These are phyloP conservation scores for Macroramphosus scolopax DNA, from an alignment of 2,797 vertebrate species.

Conservation along the genomic window DNA sequence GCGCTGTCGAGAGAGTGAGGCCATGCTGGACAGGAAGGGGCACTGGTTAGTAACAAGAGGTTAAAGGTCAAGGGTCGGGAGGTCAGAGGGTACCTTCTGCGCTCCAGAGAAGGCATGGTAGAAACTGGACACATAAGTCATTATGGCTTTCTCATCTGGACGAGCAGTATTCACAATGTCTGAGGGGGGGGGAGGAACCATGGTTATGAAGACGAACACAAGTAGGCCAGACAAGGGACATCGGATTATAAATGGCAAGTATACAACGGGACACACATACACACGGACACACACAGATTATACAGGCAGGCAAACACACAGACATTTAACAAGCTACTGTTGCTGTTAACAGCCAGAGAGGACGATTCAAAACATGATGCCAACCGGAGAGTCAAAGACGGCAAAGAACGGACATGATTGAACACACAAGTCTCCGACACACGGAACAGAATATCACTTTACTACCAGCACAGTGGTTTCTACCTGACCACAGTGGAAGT, in stretches of 20 bases:
- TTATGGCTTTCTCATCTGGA: slow-evolving; percentile 97
- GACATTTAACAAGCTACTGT: slow-evolving; percentile 8
- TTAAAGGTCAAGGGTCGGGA: slow-evolving; percentile 32
- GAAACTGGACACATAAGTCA: slow-evolving; percentile 98
- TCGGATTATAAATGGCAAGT: not conserved
- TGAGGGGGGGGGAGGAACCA: slow-evolving; percentile 60
- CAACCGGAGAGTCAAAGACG: not conserved
- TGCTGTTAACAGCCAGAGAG: slow-evolving; percentile 1
- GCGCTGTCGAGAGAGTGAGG: slow-evolving; percentile 45
- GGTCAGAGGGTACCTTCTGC: slow-evolving; percentile 76
- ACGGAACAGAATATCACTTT: not conserved
- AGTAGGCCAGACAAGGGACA: slow-evolving; percentile 14
- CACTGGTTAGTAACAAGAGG: slow-evolving; percentile 35
- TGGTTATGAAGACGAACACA: slow-evolving; percentile 47
- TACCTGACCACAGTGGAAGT: not conserved
- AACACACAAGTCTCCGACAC: not conserved
- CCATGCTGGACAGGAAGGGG: slow-evolving; percentile 71
- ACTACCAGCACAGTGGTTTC: not conserved
- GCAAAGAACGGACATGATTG: not conserved
- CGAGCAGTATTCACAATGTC: slow-evolving; percentile 95
- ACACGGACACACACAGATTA: not conserved
- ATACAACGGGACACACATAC: slow-evolving; percentile 9
- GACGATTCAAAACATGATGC: not conserved
- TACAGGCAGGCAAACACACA: slow-evolving; percentile 4
- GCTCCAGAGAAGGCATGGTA: slow-evolving; percentile 96